Evolutionary conservation across 2,797 vertebrate species (phyloP).

Genomic region (Lacerta viridis): DNA sequence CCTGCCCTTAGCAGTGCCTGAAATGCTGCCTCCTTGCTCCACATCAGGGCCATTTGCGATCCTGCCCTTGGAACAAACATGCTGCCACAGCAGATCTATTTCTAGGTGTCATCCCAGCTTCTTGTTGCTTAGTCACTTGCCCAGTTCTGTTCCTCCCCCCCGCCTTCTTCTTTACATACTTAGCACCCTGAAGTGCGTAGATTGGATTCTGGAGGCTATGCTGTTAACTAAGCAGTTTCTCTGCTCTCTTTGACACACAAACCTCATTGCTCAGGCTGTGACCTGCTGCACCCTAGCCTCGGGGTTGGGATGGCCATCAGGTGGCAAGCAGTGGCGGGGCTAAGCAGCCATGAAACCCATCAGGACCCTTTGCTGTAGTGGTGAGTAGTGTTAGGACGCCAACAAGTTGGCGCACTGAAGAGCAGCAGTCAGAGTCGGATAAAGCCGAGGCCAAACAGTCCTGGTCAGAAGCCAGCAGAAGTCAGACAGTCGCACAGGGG

Average conservation of each 20-base stretch:
- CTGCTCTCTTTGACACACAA: background rate
- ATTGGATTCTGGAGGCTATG: background rate
- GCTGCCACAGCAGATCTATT: slow-evolving; percentile 40
- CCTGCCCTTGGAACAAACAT: slow-evolving; percentile 23
- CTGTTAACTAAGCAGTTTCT: background rate
- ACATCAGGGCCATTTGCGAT: background rate
- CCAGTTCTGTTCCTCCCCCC: background rate
- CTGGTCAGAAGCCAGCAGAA: too few relatives aligned
- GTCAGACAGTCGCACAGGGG: too few relatives aligned
- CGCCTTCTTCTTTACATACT: slow-evolving; percentile 20
- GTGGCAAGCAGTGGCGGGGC: background rate
- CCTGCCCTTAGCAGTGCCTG: background rate
- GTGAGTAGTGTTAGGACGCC: too few relatives aligned
- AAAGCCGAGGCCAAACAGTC: too few relatives aligned
- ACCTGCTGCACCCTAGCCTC: background rate
- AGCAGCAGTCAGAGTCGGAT: too few relatives aligned
- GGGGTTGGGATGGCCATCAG: too few relatives aligned
- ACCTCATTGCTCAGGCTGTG: background rate
- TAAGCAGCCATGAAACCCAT: background rate
- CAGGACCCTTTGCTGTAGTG: background rate
- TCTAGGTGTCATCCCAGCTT: slow-evolving; percentile 41
- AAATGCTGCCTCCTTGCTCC: background rate
- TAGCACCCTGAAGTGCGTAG: background rate
- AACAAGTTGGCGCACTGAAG: too few relatives aligned
- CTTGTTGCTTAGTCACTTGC: slow-evolving; percentile 30